These are phyloP conservation scores for Microdon myrmicae DNA, from an alignment of 2,888 invertebrate species.

Conservation along the genomic window DNA sequence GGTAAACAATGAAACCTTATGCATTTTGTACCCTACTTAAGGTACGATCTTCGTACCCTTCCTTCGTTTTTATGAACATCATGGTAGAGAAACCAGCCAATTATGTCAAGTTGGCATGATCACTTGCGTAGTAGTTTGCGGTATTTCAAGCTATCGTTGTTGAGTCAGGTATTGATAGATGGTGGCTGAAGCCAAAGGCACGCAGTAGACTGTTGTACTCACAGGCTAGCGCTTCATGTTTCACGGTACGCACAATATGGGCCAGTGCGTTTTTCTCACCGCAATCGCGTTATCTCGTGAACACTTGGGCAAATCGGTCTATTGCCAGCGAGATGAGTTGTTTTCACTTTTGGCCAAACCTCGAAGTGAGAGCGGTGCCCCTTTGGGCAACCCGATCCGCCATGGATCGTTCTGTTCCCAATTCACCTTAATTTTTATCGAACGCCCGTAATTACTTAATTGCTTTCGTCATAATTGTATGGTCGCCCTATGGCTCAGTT, in stretches of 20 bases:
- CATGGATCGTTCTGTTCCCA: conserved; percentile 33
- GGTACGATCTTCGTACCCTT: too few relatives aligned
- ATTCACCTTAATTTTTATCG: conserved; percentile 43
- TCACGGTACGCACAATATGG: conserved; percentile 31
- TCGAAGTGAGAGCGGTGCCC: conserved; percentile 27
- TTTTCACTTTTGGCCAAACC: conserved; percentile 18
- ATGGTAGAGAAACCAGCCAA: conserved; percentile 21
- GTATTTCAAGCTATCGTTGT: conserved; percentile 31
- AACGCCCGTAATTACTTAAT: conserved; percentile 50
- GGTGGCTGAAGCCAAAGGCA: too few relatives aligned
- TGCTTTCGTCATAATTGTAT: conserved; percentile 48
- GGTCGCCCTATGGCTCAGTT: too few relatives aligned
- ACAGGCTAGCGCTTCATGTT: conserved; percentile 31
- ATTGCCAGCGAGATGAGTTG: conserved; percentile 24
- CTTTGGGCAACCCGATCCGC: conserved; percentile 47
- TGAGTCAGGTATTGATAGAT: conserved; percentile 10
- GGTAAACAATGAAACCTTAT: too few relatives aligned
- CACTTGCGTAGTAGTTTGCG: conserved; percentile 26
- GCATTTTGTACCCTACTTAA: too few relatives aligned
- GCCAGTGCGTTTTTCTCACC: conserved; percentile 34
- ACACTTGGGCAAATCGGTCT: conserved; percentile 20
- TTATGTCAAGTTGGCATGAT: conserved; percentile 44
- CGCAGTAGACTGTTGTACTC: too few relatives aligned
- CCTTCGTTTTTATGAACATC: conserved; percentile 20
- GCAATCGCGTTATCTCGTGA: conserved; percentile 30